Conservation (phyloP, 2,888 invertebrate species). For the Cantharis lateralis region DNA sequence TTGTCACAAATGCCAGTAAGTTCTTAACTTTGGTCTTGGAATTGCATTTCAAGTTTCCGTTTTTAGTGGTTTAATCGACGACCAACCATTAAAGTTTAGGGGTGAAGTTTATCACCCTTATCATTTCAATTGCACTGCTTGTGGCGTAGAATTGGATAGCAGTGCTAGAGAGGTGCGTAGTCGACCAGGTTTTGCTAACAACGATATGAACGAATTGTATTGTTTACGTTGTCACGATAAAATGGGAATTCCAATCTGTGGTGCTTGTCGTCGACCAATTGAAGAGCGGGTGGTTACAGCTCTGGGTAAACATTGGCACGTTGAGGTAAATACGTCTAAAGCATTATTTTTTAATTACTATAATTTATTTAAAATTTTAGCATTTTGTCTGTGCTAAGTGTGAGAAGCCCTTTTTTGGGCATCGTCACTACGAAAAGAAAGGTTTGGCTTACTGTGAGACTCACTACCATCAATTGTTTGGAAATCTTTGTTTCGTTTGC, state of each 20-base stretch:
- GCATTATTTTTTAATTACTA: background rate
- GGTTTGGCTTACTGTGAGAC: slow-evolving; percentile 98
- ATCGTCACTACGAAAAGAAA: slow-evolving; percentile 98
- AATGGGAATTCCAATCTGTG: slow-evolving; percentile 99
- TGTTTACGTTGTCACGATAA: slow-evolving; percentile 98
- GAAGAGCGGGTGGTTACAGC: slow-evolving; percentile 99
- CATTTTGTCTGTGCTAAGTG: slow-evolving; percentile 99
- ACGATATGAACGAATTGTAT: slow-evolving; percentile 94
- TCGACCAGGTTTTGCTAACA: slow-evolving; percentile 85
- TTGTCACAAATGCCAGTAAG: slow-evolving; percentile 98
- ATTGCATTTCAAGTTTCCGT: slow-evolving; percentile 9
- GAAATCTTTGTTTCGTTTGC: slow-evolving; percentile 98
- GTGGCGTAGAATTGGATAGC: slow-evolving; percentile 89
- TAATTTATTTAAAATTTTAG: slow-evolving; percentile 57
- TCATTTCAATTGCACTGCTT: slow-evolving; percentile 96
- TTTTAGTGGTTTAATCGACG: slow-evolving; percentile 85
- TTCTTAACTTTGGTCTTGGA: slow-evolving; percentile 10
- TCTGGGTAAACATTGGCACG: slow-evolving; percentile 97
- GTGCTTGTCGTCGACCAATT: slow-evolving; percentile 97
- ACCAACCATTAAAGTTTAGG: slow-evolving; percentile 86
- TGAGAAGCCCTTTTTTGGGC: slow-evolving; percentile 98
- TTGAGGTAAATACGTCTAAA: slow-evolving; percentile 68
- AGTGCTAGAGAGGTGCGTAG: slow-evolving; percentile 96
- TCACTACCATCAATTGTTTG: slow-evolving; percentile 98
- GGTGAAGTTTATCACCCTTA: slow-evolving; percentile 99